Evolutionary conservation across 1,140 invertebrate genomes (phyloP).

Genomic region (Pachyrhynchus sulphureomaculatus): DNA sequence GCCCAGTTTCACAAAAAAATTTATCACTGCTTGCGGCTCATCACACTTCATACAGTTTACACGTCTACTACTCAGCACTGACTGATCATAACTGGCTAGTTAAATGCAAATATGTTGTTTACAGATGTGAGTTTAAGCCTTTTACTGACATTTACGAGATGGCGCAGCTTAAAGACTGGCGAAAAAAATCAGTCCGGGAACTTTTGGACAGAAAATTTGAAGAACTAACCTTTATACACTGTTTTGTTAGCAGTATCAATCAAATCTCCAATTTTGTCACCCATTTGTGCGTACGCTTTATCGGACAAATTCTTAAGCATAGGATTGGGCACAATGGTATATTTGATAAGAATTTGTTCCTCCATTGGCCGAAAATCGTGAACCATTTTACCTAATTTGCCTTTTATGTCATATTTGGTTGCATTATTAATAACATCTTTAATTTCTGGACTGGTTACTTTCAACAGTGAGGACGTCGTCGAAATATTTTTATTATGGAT

Average conservation of each 20-base stretch:
- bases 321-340: slow-evolving; percentile 47
- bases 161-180: too few species aligned
- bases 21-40: too few species aligned
- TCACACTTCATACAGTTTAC: too few species aligned
- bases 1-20: too few species aligned
- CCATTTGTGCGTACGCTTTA: slow-evolving; percentile 50
- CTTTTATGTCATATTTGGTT: slow-evolving; percentile 20
- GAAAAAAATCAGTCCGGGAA: too few species aligned
- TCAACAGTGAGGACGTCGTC: too few species aligned
- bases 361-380: slow-evolving; percentile 47
- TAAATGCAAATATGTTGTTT: too few species aligned
- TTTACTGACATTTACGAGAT: too few species aligned
- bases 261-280: slow-evolving; percentile 47
- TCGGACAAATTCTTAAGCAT: slow-evolving; percentile 51
- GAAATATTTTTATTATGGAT: too few species aligned
- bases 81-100: too few species aligned
- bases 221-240: slow-evolving; percentile 43
- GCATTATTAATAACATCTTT: background rate
- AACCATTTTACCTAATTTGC: slow-evolving; percentile 49
- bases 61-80: too few species aligned
- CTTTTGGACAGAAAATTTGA: background rate
- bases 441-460: background rate
- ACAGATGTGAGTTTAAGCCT: too few species aligned
- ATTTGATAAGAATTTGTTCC: slow-evolving; percentile 47
- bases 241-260: slow-evolving; percentile 48